Conservation (phyloP, 2,113 vertebrate genomes). For the Bucco capensis region DNA sequence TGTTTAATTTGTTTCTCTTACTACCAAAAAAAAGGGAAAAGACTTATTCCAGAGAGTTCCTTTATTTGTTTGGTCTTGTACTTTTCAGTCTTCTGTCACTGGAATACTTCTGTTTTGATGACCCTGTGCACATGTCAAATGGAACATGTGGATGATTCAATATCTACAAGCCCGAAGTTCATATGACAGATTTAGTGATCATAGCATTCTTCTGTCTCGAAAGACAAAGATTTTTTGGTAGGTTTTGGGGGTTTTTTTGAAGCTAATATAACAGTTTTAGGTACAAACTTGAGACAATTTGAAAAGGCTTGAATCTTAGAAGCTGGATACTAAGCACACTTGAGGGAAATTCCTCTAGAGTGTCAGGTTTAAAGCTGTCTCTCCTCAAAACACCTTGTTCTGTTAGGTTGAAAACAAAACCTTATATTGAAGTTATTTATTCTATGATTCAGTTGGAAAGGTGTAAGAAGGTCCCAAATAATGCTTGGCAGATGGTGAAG, state of each 20-base stretch:
- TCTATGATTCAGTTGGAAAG: neutral
- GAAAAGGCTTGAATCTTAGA: neutral
- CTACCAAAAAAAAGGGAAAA: neutral
- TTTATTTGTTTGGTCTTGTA: neutral
- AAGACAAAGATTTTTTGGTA: neutral
- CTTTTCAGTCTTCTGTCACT: neutral
- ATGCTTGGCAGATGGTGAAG: neutral
- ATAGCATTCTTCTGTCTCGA: neutral
- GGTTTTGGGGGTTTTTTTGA: no score
- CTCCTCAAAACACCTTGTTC: neutral
- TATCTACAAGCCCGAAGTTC: fast-evolving
- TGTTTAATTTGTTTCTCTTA: neutral
- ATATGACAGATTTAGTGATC: neutral
- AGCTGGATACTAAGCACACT: neutral
- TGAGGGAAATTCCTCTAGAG: fast-evolving
- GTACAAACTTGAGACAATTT: neutral
- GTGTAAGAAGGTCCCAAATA: neutral
- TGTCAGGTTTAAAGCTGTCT: neutral
- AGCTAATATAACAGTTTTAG: neutral
- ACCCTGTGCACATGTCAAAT: neutral
- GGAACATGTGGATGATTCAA: neutral
- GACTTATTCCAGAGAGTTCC: neutral
- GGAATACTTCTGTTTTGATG: neutral
- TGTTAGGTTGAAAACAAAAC: neutral
- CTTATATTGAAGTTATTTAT: neutral